Base-by-base conservation (phyloP, 1,140 invertebrate genomes). In the Drosophila melanica region DNA sequence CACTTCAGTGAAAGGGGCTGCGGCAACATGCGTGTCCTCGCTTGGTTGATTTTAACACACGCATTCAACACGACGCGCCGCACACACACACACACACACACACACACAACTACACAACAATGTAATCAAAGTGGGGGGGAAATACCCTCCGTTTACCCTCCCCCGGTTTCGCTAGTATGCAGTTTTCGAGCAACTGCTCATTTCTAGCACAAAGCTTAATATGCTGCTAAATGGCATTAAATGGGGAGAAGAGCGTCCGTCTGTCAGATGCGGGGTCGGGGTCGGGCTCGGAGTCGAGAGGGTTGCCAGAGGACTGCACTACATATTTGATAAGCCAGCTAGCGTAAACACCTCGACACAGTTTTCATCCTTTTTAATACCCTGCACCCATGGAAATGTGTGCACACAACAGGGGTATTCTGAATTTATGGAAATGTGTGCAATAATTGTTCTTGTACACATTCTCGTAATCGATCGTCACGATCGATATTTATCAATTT, bases 191-290 rank as follows among this genome's bases (percentile, higher is more conserved):
- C 72, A 82, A 75, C 78, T 85, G 82, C 79, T 86, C 82, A 79
- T 79, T 87, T 76, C 82, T 70, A 87, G 79, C 77, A 79, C 79
- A 81, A 82, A 87, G 81, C 79, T 87, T 86, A 87, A 87, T 87
- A 89, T 79, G 76, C 84, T 87, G 84, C 82, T 87, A 87, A 87
- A 87, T 89, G 82, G 72, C 76, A 87, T 82, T 89, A 89, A 89
- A 72, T 50, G 51, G 58, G 18, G 63, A 23, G 30, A 14, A 20
- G 23, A 35, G 10, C 33, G 33, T 27, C 27, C 27, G 23, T 18
- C 30, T 20, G 30, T 16, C 12, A 51, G 16, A 27, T 9, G 6
- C 6, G 7, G 8, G 8, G 8, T 16, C 33, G 27, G 42, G 14
- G 8, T 27, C 6, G 7, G 8, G 8, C 4, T 16, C 33, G 27